These are phyloP conservation scores for Holocentrus rufus DNA, from an alignment of 2,797 vertebrate genomes.

Conservation along the genomic window DNA sequence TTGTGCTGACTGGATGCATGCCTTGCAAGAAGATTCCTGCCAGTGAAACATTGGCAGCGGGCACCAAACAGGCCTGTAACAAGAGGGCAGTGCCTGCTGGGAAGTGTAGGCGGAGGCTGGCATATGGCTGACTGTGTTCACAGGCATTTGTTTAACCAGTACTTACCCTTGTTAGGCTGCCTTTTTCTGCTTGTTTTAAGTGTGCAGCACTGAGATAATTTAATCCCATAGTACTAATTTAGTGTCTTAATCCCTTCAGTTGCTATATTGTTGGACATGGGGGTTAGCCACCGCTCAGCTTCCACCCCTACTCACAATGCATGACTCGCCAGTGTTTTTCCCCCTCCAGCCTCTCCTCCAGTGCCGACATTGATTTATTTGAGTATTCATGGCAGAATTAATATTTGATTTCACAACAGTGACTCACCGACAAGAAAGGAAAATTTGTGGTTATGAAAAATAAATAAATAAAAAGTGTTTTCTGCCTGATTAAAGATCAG, in stretches of 20 bases:
- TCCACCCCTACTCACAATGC: no score
- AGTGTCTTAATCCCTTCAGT: slow-evolving; percentile 1
- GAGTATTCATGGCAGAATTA: neutral
- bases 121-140: slow-evolving; percentile 64
- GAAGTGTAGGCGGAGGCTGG: slow-evolving; percentile 77
- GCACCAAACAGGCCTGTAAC: slow-evolving; percentile 65
- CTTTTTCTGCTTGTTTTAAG: slow-evolving; percentile 42
- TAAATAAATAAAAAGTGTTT: neutral
- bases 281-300: neutral
- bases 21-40: slow-evolving; percentile 62
- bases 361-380: neutral
- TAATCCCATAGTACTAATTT: slow-evolving; percentile 13
- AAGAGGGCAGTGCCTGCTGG: slow-evolving; percentile 75
- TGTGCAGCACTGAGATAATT: slow-evolving; percentile 34
- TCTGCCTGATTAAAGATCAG: neutral
- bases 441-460: neutral
- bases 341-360: neutral
- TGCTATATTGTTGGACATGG: slow-evolving; percentile 18
- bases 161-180: slow-evolving; percentile 54
- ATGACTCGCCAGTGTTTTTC: slow-evolving; percentile 5
- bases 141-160: slow-evolving; percentile 52
- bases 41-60: slow-evolving; percentile 74
- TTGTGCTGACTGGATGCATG: slow-evolving; percentile 71
- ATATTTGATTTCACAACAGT: neutral
- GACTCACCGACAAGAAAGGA: neutral